A percentile compares a stretch with the other conserved stretches of the same genome.
phyloP scores from a whole-genome alignment of 1,140 invertebrate genomes.

The Drosophila sproati region DNA sequence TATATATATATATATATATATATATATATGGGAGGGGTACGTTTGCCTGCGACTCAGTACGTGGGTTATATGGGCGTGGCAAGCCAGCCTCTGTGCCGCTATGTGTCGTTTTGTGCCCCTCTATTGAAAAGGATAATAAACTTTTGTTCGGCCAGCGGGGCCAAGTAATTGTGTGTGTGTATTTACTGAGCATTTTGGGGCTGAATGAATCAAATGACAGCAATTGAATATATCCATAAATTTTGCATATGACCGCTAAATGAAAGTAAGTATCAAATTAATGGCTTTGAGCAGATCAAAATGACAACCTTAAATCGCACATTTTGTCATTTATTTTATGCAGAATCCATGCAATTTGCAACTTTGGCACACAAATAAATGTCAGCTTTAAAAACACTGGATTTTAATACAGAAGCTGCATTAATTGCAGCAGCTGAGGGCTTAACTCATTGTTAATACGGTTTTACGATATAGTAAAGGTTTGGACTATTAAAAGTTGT shows the following conservation, averaged over 20 bases:
- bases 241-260: background rate
- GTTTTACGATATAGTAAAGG: too few relatives aligned
- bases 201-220: slow-evolving; percentile 16
- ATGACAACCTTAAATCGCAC: background rate
- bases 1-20: background rate
- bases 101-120: slow-evolving; percentile 32
- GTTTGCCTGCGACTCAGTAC: background rate
- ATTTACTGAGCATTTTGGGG: slow-evolving; percentile 8
- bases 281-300: background rate
- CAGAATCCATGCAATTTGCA: too few relatives aligned
- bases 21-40: background rate
- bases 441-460: too few relatives aligned
- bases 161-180: background rate
- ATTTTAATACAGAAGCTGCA: too few relatives aligned
- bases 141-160: slow-evolving; percentile 35
- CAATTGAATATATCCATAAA: slow-evolving; percentile 22
- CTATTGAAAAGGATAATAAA: slow-evolving; percentile 75
- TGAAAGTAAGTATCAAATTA: background rate
- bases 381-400: too few relatives aligned
- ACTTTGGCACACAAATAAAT: too few relatives aligned
- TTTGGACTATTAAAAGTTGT: too few relatives aligned
- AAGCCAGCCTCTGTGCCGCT: slow-evolving; percentile 24
- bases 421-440: too few relatives aligned
- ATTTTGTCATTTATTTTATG: too few relatives aligned
- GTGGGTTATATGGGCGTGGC: slow-evolving; percentile 7